phyloP scores from a whole-genome alignment of 2,113 vertebrate species.

The Eleginops maclovinus region DNA sequence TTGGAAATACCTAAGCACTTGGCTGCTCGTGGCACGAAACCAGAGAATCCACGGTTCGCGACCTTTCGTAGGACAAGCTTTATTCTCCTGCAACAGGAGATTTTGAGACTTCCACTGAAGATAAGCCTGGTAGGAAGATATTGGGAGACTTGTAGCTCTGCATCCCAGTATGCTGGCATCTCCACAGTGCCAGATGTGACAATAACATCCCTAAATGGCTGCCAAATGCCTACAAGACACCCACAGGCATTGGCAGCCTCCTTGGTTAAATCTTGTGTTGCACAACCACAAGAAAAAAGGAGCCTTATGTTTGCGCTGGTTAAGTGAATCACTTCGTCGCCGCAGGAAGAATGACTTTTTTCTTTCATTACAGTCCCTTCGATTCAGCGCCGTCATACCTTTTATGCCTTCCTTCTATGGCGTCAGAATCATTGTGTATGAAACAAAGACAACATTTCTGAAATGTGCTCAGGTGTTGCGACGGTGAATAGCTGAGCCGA shows the following conservation, averaged over 20 bases:
- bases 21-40: conserved; percentile 56
- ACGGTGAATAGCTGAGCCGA: conserved; percentile 26
- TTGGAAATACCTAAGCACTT: conserved; percentile 80
- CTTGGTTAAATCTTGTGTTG: conserved; percentile 68
- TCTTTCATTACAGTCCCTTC: conserved; percentile 45
- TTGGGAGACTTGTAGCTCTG: conserved; percentile 56
- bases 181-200: conserved; percentile 75
- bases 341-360: conserved; percentile 45
- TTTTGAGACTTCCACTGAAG: not conserved
- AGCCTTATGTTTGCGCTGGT: conserved; percentile 62
- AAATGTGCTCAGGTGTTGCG: conserved; percentile 60
- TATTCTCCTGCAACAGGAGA: conserved; percentile 8
- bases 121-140: no score
- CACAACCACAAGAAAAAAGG: conserved; percentile 51
- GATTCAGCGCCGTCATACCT: conserved; percentile 38
- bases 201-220: conserved; percentile 67
- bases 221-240: conserved; percentile 76
- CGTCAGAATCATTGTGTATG: conserved; percentile 19
- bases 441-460: conserved; percentile 44
- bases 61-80: not conserved
- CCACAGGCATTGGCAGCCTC: conserved; percentile 75
- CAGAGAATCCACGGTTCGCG: conserved; percentile 49
- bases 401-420: conserved; percentile 44
- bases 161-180: conserved; percentile 58
- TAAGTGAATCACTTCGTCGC: conserved; percentile 67